These are phyloP conservation scores for Oreochromis grahami DNA, from an alignment of 2,797 vertebrate species.

Conservation along the genomic window DNA sequence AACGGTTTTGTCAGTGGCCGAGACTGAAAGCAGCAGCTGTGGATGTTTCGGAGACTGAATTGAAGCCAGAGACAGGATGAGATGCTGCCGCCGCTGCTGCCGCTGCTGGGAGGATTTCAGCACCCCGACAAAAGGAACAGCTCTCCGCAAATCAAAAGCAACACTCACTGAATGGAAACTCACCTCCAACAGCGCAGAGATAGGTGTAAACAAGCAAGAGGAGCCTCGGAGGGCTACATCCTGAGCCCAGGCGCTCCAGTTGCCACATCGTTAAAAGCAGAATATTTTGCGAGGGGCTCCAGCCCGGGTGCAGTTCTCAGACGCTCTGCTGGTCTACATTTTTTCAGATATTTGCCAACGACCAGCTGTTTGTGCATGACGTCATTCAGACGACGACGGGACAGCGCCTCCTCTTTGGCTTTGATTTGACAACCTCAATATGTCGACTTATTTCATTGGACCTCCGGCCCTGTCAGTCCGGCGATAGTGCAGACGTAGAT, in stretches of 20 bases:
- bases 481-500: constrained; percentile 50
- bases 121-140: constrained; percentile 68
- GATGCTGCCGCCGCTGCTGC: not conserved
- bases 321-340: constrained; percentile 79
- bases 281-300: constrained; percentile 57
- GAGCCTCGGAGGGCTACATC: constrained; percentile 70
- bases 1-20: not conserved
- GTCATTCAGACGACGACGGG: constrained; percentile 71
- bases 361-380: constrained; percentile 85
- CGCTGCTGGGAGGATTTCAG: constrained; percentile 54
- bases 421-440: constrained; percentile 72
- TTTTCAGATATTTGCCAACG: constrained; percentile 73
- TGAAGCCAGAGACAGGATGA: not conserved
- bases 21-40: not conserved
- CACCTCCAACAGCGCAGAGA: constrained; percentile 79
- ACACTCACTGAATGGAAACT: constrained; percentile 54
- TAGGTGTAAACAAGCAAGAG: constrained; percentile 74
- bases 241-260: constrained; percentile 63
- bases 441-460: constrained; percentile 64
- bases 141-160: constrained; percentile 63
- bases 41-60: constrained; percentile 1
- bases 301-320: constrained; percentile 73
- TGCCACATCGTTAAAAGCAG: constrained; percentile 72
- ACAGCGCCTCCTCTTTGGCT: constrained; percentile 64
- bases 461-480: constrained; percentile 52